A percentile compares a stretch with the other conserved stretches of the same genome.
phyloP scores from a whole-genome alignment of 2,888 invertebrate genomes.

The Lasius platythorax region DNA sequence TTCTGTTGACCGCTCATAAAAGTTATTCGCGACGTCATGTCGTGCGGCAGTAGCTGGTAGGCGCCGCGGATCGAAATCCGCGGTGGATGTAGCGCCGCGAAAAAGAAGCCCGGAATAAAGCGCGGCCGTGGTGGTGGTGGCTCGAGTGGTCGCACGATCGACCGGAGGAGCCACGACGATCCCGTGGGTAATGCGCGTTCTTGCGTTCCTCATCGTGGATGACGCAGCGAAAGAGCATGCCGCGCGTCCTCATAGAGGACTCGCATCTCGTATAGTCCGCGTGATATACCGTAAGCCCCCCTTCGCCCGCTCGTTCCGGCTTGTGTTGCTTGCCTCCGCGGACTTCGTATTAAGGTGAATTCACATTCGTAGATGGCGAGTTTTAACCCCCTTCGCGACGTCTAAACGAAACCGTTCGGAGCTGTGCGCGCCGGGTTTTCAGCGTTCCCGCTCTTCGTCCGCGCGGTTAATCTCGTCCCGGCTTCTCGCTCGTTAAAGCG shows the following conservation, averaged over 20 bases:
- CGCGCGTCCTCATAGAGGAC: conserved; percentile 66
- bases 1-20: conserved; percentile 30
- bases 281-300: conserved; percentile 62
- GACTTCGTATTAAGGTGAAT: conserved; percentile 69
- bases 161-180: conserved; percentile 68
- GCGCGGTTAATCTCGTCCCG: conserved; percentile 41
- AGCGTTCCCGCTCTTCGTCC: conserved; percentile 13
- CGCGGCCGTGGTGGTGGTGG: conserved; percentile 65
- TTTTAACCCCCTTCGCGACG: conserved; percentile 66
- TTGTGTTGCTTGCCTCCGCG: conserved; percentile 17
- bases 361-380: conserved; percentile 68
- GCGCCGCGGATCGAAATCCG: conserved; percentile 50
- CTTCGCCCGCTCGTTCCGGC: conserved; percentile 26
- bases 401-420: conserved; percentile 33
- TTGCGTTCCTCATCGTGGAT: conserved; percentile 78
- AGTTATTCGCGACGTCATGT: conserved; percentile 22
- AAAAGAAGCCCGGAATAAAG: conserved; percentile 33
- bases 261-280: conserved; percentile 64
- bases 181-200: conserved; percentile 76
- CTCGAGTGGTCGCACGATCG: conserved; percentile 70
- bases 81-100: conserved; percentile 27
- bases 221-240: conserved; percentile 78
- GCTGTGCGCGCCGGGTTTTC: background rate
- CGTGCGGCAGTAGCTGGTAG: conserved; percentile 1
- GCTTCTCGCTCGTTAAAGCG: conserved; percentile 39